These are phyloP conservation scores for Myiopsitta monachus DNA, from an alignment of 2,113 vertebrate species.

Conservation along the genomic window DNA sequence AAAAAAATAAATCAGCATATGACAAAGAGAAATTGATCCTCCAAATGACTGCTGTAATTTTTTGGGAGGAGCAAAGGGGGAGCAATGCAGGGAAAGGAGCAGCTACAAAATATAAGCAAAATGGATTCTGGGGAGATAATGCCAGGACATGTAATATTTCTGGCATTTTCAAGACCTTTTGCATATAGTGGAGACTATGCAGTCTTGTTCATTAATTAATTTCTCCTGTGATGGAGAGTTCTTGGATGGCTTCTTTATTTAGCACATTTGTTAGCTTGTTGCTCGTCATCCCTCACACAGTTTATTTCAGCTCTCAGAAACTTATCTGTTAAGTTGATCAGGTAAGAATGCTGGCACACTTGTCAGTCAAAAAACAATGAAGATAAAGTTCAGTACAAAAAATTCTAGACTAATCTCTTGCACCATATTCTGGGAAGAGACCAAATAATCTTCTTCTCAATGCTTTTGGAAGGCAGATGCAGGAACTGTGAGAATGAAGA, in stretches of 20 bases:
- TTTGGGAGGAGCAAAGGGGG: not conserved
- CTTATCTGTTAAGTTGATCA: not conserved
- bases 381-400: not conserved
- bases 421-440: not conserved
- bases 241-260: not conserved
- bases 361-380: not conserved
- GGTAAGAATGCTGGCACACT: not conserved
- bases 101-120: not conserved
- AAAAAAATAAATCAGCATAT: not conserved
- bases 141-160: not conserved
- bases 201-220: not conserved
- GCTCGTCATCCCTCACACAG: not conserved
- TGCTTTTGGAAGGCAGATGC: not conserved
- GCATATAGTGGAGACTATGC: not conserved
- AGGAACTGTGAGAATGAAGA: no score
- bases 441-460: not conserved
- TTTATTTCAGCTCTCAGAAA: not conserved
- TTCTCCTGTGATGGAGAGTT: not conserved
- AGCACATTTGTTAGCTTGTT: not conserved
- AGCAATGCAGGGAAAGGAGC: not conserved
- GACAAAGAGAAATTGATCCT: not conserved
- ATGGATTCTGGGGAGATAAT: not conserved
- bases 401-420: not conserved
- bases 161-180: not conserved
- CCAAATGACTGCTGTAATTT: not conserved